Evolutionary conservation across 2,797 vertebrate genomes (phyloP).

Genomic region (Glossophaga mutica): DNA sequence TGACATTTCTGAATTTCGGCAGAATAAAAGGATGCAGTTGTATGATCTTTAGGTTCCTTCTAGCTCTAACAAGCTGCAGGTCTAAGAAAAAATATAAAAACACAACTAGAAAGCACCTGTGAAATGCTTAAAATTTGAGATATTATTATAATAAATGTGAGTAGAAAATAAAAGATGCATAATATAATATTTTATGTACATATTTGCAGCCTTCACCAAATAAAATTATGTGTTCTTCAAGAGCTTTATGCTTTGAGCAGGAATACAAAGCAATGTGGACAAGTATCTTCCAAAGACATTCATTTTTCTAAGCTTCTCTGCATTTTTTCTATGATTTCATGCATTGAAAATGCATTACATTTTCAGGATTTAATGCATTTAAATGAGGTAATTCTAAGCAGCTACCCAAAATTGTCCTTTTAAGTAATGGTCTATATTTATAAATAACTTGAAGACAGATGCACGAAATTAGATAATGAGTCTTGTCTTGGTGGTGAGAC

Average conservation of each 20-base stretch:
- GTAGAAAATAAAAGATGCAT: not conserved
- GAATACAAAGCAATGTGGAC: not conserved
- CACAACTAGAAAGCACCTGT: not conserved
- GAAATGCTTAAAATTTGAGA: constrained; percentile 12
- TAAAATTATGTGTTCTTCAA: not conserved
- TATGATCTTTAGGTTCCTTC: not conserved
- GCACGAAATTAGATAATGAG: constrained; percentile 62
- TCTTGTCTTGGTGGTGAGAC: constrained; percentile 31
- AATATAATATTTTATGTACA: not conserved
- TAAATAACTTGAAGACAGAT: constrained; percentile 49
- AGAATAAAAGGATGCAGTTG: not conserved
- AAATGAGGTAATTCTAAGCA: constrained; percentile 45
- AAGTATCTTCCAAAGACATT: constrained; percentile 17
- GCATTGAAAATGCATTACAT: constrained; percentile 48
- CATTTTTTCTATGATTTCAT: constrained; percentile 45
- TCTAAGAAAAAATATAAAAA: not conserved
- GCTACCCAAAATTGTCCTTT: constrained; percentile 28
- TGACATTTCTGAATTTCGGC: constrained; percentile 1
- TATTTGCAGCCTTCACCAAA: not conserved
- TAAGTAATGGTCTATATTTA: constrained; percentile 35
- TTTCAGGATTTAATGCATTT: constrained; percentile 38
- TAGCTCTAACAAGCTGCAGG: not conserved
- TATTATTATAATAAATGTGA: constrained; percentile 25
- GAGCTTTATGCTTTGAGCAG: not conserved
- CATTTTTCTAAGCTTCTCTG: constrained; percentile 23